Percentiles rank a stretch among this genome's conserved stretches.
Conservation (phyloP, 1,140 invertebrate genomes). For the Drosophila novamexicana region DNA sequence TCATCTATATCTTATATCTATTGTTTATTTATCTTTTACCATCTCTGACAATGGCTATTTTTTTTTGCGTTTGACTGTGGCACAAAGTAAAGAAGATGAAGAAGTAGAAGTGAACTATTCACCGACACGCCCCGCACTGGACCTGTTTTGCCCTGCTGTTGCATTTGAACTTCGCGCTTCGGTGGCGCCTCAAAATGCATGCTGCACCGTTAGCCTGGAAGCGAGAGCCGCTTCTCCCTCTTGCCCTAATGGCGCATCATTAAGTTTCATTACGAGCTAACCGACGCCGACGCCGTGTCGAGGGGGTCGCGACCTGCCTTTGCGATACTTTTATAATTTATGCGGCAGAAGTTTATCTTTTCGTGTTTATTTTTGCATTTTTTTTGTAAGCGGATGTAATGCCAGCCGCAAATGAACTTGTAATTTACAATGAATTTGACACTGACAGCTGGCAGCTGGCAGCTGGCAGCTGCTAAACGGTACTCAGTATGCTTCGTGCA, state of each 20-base stretch:
- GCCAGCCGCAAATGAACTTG: conserved; percentile 77
- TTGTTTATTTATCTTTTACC: too few species aligned
- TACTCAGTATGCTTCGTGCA: conserved; percentile 5
- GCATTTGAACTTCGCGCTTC: conserved; percentile 60
- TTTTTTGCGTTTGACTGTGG: too few species aligned
- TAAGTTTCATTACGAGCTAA: conserved; percentile 69
- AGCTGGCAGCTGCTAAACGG: conserved; percentile 31
- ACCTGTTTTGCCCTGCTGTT: background rate
- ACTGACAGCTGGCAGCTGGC: conserved; percentile 66
- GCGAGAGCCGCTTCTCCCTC: conserved; percentile 15
- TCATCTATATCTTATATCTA: too few species aligned
- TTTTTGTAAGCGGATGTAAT: conserved; percentile 68
- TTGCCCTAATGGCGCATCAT: conserved; percentile 71
- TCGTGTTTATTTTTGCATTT: conserved; percentile 13
- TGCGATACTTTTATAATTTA: conserved; percentile 56
- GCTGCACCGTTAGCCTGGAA: conserved; percentile 49
- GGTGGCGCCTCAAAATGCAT: conserved; percentile 61
- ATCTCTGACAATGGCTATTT: too few species aligned
- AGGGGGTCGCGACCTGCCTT: conserved; percentile 12
- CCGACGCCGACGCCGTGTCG: background rate
- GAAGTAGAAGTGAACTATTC: background rate
- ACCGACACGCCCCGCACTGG: background rate
- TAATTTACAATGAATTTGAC: conserved; percentile 77
- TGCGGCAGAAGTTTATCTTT: conserved; percentile 49
- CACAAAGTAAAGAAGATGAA: too few species aligned